A percentile compares a stretch with the other conserved stretches of the same genome.
Evolutionary conservation across 1,140 invertebrate genomes (phyloP).

Genomic region (Psix sp.): DNA sequence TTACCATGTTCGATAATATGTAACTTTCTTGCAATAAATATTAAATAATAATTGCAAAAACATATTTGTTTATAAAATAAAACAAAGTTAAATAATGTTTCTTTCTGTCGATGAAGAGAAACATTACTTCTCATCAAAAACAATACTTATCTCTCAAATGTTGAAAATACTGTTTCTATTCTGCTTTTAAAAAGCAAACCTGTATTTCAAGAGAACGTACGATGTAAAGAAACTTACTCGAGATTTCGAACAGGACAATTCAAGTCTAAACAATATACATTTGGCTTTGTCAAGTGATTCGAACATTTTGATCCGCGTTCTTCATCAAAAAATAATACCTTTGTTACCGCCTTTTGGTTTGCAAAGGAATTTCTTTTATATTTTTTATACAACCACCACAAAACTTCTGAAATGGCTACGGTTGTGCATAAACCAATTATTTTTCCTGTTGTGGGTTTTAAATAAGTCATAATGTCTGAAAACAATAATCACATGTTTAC

Average conservation of each 20-base stretch:
- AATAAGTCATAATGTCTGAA: neutral
- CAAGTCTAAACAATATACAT: neutral
- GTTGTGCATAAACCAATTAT: neutral
- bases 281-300: slow-evolving; percentile 1
- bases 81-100: too few species aligned
- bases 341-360: neutral
- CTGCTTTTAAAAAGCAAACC: too few species aligned
- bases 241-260: slow-evolving; percentile 27
- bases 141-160: too few species aligned
- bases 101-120: too few species aligned
- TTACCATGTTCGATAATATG: too few species aligned
- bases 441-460: slow-evolving; percentile 5
- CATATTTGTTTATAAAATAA: too few species aligned
- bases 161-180: too few species aligned
- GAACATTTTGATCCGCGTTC: slow-evolving; percentile 4
- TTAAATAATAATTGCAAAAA: too few species aligned
- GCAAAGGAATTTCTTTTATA: neutral
- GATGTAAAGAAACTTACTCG: slow-evolving; percentile 4
- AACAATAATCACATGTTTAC: too few species aligned
- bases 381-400: slow-evolving; percentile 13
- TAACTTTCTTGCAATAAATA: too few species aligned
- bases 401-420: slow-evolving; percentile 5
- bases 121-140: too few species aligned
- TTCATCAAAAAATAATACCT: slow-evolving; percentile 18
- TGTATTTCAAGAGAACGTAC: neutral